phyloP scores from a whole-genome alignment of 2,113 vertebrate genomes.

The Hassar affinis region DNA sequence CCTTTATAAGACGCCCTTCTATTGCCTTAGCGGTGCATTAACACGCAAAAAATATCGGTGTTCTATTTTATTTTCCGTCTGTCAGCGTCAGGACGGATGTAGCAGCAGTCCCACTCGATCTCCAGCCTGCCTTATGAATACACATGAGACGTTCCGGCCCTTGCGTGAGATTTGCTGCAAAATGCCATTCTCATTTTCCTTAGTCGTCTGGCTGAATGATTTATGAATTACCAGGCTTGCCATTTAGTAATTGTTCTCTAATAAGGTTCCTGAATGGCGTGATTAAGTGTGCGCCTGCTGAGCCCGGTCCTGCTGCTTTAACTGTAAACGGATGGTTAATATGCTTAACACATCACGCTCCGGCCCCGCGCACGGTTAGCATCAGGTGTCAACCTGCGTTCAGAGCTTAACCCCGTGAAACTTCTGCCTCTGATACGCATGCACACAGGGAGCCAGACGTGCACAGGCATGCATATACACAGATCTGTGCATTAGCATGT shows the following conservation, averaged over 20 bases:
- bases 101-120: slow-evolving; percentile 20
- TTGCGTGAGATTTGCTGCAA: slow-evolving; percentile 35
- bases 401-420: slow-evolving; percentile 27
- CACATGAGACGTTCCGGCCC: slow-evolving; percentile 43
- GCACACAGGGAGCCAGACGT: not conserved
- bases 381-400: slow-evolving; percentile 37
- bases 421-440: slow-evolving; percentile 2
- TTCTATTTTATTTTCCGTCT: slow-evolving; percentile 36
- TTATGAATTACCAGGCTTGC: slow-evolving; percentile 71
- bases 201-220: slow-evolving; percentile 67
- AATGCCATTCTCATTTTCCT: slow-evolving; percentile 47
- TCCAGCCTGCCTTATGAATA: slow-evolving; percentile 42
- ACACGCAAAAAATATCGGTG: slow-evolving; percentile 15
- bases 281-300: slow-evolving; percentile 66
- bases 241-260: slow-evolving; percentile 74
- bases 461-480: not conserved
- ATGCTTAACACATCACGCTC: slow-evolving; percentile 63
- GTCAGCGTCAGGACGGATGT: slow-evolving; percentile 10
- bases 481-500: not conserved
- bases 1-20: slow-evolving; percentile 23
- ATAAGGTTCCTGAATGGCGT: slow-evolving; percentile 69
- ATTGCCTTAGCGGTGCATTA: slow-evolving; percentile 1
- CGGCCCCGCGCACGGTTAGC: slow-evolving; percentile 15
- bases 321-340: slow-evolving; percentile 66
- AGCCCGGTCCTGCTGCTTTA: slow-evolving; percentile 66